Percentiles rank a stretch among this genome's conserved stretches.
Conservation (phyloP, 2,113 vertebrate genomes). For the Sinocyclocheilus maitianheensis region DNA sequence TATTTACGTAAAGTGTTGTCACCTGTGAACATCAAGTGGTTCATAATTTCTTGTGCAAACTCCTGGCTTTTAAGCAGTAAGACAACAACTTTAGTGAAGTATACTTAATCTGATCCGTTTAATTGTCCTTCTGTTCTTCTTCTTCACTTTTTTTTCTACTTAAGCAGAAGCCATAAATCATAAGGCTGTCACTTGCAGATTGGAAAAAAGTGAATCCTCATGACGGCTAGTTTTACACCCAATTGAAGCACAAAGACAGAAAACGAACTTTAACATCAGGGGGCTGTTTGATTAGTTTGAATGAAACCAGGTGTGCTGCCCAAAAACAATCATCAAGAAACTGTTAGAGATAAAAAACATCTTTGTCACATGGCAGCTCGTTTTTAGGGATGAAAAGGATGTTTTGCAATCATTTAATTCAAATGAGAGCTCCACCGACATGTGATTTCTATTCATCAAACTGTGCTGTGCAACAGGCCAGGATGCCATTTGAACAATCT, state of each 20-base stretch:
- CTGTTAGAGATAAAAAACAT: neutral
- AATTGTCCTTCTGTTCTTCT: slow-evolving; percentile 2
- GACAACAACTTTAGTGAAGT: neutral
- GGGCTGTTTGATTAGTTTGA: neutral
- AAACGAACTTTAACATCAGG: neutral
- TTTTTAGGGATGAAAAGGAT: neutral
- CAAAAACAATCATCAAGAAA: neutral
- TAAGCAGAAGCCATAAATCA: neutral
- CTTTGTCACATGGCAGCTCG: neutral
- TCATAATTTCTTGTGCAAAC: neutral
- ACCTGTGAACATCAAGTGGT: neutral
- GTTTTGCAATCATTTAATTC: slow-evolving; percentile 29
- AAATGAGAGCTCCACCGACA: neutral
- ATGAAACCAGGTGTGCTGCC: neutral
- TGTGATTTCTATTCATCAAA: slow-evolving; percentile 25
- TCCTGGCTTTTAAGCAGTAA: neutral
- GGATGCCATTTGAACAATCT: neutral
- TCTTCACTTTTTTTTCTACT: neutral
- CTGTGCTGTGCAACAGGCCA: neutral
- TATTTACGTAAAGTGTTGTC: neutral
- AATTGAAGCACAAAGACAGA: slow-evolving; percentile 3
- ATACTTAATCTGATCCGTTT: neutral
- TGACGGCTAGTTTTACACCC: neutral
- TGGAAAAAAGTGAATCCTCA: neutral
- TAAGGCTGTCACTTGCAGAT: neutral